Conservation (phyloP, 92 coral and sea anemone genomes). For the Chrysogorgia sp. region DNA sequence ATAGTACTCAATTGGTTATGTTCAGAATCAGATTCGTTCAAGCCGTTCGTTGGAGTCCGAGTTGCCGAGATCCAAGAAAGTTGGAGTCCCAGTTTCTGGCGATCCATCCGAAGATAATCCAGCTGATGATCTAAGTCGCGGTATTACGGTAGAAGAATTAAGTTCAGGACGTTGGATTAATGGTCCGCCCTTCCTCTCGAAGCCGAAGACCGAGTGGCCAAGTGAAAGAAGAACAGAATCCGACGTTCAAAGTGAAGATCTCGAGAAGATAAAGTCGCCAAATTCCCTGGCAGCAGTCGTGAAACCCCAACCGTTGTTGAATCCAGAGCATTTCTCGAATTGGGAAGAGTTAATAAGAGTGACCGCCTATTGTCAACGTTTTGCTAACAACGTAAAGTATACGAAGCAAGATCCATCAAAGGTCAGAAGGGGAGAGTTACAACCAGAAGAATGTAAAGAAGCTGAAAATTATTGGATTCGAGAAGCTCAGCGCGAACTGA, state of each 20-base stretch:
- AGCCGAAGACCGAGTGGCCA: slow-evolving; percentile 51
- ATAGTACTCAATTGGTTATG: slow-evolving; percentile 50
- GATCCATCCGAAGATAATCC: slow-evolving; percentile 46
- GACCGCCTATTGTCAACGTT: slow-evolving; percentile 52
- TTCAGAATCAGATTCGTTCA: slow-evolving; percentile 39
- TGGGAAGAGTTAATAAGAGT: slow-evolving; percentile 40
- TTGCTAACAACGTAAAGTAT: slow-evolving; percentile 25
- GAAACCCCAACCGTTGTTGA: slow-evolving; percentile 16
- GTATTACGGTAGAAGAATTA: slow-evolving; percentile 28
- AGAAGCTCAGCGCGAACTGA: slow-evolving; percentile 29
- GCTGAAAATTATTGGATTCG: slow-evolving; percentile 53
- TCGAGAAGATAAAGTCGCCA: slow-evolving; percentile 30
- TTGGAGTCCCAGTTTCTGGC: slow-evolving; percentile 43
- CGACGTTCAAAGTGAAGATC: slow-evolving; percentile 39
- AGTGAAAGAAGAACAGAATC: background rate
- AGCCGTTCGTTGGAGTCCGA: slow-evolving; percentile 49
- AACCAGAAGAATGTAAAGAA: slow-evolving; percentile 36
- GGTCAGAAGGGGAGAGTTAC: slow-evolving; percentile 16
- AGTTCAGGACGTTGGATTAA: slow-evolving; percentile 43
- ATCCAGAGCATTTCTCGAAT: slow-evolving; percentile 36
- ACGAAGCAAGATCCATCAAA: slow-evolving; percentile 13
- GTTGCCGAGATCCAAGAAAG: slow-evolving; percentile 55
- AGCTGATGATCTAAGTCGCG: slow-evolving; percentile 57
- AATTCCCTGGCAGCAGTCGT: slow-evolving; percentile 3
- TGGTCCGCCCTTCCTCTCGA: slow-evolving; percentile 42